Percentiles rank a stretch among this genome's conserved stretches.
These are phyloP conservation scores for Nyctereutes procyonoides DNA, from an alignment of 2,113 vertebrate species.

Conservation along the genomic window DNA sequence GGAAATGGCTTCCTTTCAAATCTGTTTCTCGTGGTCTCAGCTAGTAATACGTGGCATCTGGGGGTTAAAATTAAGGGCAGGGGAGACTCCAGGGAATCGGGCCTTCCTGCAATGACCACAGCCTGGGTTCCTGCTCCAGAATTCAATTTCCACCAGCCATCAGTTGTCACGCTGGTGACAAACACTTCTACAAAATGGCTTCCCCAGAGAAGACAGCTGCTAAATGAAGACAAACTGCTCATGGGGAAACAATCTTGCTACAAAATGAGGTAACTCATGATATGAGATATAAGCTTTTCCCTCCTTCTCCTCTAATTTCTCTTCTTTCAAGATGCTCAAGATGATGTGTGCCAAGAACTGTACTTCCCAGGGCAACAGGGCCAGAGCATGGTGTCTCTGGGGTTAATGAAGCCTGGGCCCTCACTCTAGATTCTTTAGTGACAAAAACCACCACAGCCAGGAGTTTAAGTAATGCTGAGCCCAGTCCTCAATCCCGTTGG, in stretches of 20 bases:
- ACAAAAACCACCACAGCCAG: not conserved
- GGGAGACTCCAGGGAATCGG: not conserved
- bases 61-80: conserved; percentile 22
- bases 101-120: conserved; percentile 78
- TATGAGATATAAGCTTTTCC: conserved; percentile 46
- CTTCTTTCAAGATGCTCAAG: not conserved
- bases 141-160: not conserved
- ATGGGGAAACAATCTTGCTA: conserved; percentile 73
- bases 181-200: conserved; percentile 80
- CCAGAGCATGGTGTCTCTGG: not conserved
- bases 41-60: not conserved
- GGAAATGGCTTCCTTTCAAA: conserved; percentile 62
- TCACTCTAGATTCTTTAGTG: rapidly evolving
- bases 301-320: conserved; percentile 66
- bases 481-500: not conserved
- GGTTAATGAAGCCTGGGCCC: not conserved
- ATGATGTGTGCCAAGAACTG: not conserved
- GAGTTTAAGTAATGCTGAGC: not conserved
- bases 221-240: conserved; percentile 82
- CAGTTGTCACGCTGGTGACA: conserved; percentile 76
- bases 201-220: conserved; percentile 75
- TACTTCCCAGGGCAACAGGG: not conserved
- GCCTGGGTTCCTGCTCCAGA: conserved; percentile 81
- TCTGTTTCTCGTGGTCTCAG: not conserved
- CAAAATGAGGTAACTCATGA: conserved; percentile 70